These are phyloP conservation scores for Lypha dubia DNA, from an alignment of 2,888 invertebrate genomes.

Conservation along the genomic window DNA sequence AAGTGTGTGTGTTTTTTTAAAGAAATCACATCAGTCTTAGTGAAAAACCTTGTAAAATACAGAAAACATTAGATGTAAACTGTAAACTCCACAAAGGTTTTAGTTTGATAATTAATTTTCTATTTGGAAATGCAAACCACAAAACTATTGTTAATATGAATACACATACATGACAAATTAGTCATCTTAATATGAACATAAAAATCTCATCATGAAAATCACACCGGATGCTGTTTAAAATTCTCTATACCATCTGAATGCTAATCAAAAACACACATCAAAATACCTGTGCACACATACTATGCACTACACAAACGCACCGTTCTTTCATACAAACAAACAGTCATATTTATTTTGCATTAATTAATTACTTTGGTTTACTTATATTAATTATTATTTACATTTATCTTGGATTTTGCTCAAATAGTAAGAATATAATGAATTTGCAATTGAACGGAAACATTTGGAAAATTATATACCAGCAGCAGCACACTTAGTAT, in stretches of 20 bases:
- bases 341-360: conserved; percentile 31
- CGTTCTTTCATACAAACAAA: not conserved
- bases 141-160: not conserved
- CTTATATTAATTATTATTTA: conserved; percentile 45
- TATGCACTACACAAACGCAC: not conserved
- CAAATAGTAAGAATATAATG: conserved; percentile 29
- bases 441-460: conserved; percentile 40
- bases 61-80: too few relatives aligned
- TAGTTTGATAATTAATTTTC: not conserved
- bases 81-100: too few relatives aligned
- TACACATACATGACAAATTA: conserved; percentile 58
- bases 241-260: conserved; percentile 14
- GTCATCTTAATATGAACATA: conserved; percentile 5
- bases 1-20: too few relatives aligned
- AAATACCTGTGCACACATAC: not conserved
- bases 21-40: too few relatives aligned
- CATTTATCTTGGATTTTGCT: conserved; percentile 39
- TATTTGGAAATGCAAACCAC: not conserved
- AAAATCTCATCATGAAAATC: conserved; percentile 18
- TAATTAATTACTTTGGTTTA: conserved; percentile 56
- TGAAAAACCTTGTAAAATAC: too few relatives aligned
- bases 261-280: conserved; percentile 1
- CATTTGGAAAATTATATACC: conserved; percentile 43
- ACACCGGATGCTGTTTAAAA: conserved; percentile 57
- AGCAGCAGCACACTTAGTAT: not conserved